These are phyloP conservation scores for Cordilura impudica DNA, from an alignment of 2,888 invertebrate genomes.

Conservation along the genomic window DNA sequence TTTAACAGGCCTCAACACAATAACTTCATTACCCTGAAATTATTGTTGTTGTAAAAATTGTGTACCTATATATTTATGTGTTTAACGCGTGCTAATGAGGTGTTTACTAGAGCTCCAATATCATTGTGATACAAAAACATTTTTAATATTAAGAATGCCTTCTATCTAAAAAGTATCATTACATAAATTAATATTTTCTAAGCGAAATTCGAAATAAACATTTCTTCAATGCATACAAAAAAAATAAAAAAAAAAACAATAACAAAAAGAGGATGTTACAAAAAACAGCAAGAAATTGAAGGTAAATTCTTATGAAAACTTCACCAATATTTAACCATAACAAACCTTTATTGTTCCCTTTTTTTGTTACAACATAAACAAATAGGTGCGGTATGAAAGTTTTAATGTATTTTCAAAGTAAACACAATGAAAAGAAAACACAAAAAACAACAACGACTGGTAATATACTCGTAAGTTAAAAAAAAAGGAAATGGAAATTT, in stretches of 20 bases:
- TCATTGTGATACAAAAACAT: background rate
- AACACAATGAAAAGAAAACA: background rate
- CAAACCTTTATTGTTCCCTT: background rate
- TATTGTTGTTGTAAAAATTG: background rate
- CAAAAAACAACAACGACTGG: background rate
- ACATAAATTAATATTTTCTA: background rate
- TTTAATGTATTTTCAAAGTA: slow-evolving; percentile 6
- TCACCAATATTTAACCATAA: background rate
- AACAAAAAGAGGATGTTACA: no score
- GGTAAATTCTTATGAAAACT: background rate
- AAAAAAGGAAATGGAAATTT: slow-evolving; percentile 30
- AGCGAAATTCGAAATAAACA: background rate
- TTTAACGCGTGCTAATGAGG: background rate
- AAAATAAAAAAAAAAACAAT: background rate
- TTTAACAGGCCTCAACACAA: no score
- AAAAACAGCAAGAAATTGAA: background rate
- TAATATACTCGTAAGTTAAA: background rate
- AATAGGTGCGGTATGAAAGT: slow-evolving; percentile 4
- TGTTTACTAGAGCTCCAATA: background rate
- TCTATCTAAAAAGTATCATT: background rate
- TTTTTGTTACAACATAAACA: background rate
- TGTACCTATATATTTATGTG: background rate
- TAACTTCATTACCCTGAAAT: no score
- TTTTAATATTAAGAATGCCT: background rate
- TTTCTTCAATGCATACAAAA: background rate